Percentiles rank a stretch among this genome's conserved stretches.
These are phyloP conservation scores for Varanus komodoensis DNA, from an alignment of 2,113 vertebrate species.

Conservation along the genomic window DNA sequence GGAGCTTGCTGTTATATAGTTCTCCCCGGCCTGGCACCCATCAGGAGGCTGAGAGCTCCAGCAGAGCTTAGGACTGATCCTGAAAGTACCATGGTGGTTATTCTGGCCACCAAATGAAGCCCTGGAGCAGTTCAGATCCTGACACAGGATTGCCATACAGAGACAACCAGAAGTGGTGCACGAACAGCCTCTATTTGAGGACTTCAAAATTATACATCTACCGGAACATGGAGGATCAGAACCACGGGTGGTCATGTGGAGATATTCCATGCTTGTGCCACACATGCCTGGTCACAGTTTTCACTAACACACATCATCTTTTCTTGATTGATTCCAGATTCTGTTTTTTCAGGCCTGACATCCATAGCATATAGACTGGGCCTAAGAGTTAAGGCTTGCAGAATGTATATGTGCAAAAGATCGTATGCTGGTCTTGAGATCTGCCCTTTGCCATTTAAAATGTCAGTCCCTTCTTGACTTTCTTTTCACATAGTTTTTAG, in stretches of 20 bases:
- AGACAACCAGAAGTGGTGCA: neutral
- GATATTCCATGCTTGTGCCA: neutral
- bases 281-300: neutral
- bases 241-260: neutral
- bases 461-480: conserved; percentile 3
- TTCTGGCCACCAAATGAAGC: too few relatives aligned
- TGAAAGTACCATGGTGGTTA: too few relatives aligned
- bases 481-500: neutral
- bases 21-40: too few relatives aligned
- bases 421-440: conserved; percentile 1
- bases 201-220: too few relatives aligned
- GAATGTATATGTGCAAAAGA: neutral
- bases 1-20: too few relatives aligned
- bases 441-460: neutral
- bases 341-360: neutral
- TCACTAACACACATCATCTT: neutral
- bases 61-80: too few relatives aligned
- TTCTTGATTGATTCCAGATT: neutral
- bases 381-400: neutral
- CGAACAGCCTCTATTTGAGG: neutral
- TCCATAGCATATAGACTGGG: neutral
- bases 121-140: too few relatives aligned
- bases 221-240: neutral
- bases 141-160: neutral
- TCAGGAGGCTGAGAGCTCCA: too few relatives aligned